Evolutionary conservation across 2,888 invertebrate genomes (phyloP).

Genomic region (Tholera decimalis): DNA sequence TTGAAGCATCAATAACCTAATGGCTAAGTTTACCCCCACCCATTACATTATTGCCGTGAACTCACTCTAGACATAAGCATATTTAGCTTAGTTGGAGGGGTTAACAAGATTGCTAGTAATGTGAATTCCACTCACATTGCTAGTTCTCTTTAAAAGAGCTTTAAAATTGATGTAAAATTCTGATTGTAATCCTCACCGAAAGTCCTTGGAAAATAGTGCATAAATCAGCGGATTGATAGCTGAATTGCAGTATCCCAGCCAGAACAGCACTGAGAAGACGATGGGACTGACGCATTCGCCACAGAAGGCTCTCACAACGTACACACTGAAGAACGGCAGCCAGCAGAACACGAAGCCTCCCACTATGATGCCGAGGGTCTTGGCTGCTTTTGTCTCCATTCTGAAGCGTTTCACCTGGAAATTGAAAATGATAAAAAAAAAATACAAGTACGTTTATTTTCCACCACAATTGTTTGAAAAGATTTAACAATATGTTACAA

Average conservation of each 20-base stretch:
- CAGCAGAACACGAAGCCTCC: constrained; percentile 99
- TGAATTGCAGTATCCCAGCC: constrained; percentile 99
- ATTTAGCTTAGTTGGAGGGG: too few relatives aligned
- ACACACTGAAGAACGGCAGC: constrained; percentile 99
- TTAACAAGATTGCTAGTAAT: too few relatives aligned
- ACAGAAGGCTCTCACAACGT: constrained; percentile 97
- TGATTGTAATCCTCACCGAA: constrained; percentile 82
- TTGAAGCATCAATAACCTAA: too few relatives aligned
- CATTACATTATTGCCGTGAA: too few relatives aligned
- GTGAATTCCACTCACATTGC: too few relatives aligned
- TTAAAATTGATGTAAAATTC: too few relatives aligned
- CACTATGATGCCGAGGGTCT: constrained; percentile 98
- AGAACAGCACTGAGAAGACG: constrained; percentile 97
- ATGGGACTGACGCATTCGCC: constrained; percentile 96
- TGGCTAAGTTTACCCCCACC: too few relatives aligned
- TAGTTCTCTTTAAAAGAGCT: too few relatives aligned
- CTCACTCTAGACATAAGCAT: too few relatives aligned
- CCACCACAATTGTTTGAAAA: too few relatives aligned
- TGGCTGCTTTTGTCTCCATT: constrained; percentile 99
- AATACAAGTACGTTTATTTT: too few relatives aligned
- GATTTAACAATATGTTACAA: too few relatives aligned
- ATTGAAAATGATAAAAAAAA: neutral
- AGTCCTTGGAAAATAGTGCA: constrained; percentile 98
- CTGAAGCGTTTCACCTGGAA: constrained; percentile 96
- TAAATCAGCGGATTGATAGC: constrained; percentile 99